Percentiles rank a stretch among this genome's conserved stretches.
phyloP scores from a whole-genome alignment of 2,113 vertebrate species.

The Actinemys pallida region DNA sequence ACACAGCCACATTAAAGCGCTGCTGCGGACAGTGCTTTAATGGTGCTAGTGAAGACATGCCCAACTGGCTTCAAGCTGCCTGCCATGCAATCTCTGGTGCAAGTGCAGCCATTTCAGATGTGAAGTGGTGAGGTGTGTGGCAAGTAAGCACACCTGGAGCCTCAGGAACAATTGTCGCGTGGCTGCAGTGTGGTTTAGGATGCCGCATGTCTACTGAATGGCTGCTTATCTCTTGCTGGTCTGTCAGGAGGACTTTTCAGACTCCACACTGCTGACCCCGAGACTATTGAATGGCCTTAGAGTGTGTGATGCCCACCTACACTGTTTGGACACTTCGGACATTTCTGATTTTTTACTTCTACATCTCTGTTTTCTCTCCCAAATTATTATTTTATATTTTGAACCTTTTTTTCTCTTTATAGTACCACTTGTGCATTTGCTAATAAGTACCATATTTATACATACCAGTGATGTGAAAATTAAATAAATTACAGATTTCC shows the following conservation, averaged over 20 bases:
- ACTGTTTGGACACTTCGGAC: background rate
- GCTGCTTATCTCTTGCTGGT: background rate
- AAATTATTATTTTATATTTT: background rate
- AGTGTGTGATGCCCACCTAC: background rate
- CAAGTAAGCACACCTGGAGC: background rate
- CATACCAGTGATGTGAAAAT: background rate
- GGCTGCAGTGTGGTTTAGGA: background rate
- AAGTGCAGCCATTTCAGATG: background rate
- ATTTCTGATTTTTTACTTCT: background rate
- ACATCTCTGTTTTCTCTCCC: background rate
- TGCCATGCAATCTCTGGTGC: background rate
- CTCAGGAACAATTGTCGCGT: background rate
- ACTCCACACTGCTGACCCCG: background rate
- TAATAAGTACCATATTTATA: background rate
- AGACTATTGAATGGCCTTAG: background rate
- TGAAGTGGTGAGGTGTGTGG: background rate
- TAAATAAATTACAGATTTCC: background rate
- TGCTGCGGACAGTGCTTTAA: no score
- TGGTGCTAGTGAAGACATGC: no score
- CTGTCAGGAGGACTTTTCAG: background rate
- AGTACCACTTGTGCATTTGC: background rate
- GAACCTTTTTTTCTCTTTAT: background rate
- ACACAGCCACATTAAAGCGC: no score
- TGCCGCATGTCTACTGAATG: background rate
- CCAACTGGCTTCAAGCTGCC: background rate